Evolutionary conservation across 2,888 invertebrate species (phyloP), one percentile per base, ranked within the genome.

Genomic region (Platerodrilus igneus): DNA sequence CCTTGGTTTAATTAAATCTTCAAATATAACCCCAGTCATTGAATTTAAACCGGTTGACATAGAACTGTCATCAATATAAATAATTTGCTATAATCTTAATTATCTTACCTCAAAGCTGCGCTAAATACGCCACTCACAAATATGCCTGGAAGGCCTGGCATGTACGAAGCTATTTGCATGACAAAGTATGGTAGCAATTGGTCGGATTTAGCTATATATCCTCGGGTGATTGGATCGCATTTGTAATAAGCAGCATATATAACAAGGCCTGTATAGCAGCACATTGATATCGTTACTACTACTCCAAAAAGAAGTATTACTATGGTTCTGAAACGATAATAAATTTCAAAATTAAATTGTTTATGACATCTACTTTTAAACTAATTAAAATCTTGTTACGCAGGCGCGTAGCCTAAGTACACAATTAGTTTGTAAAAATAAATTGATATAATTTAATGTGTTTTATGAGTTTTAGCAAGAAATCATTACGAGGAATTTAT

Each of bases 81-180:
- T 23, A 9, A 5, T 23, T n/a, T 5, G 7, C 4, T 23, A n/a
- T 9, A 23, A n/a, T 23, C 6, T 15, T 4, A 18, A 34, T 13
- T 23, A 2, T 14, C 29, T 51, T 70, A 83, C 84, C 89, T 89
- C 43, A 90, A 70, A 14, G 89, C 86, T 6, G 88, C 90, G 64
- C 88, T 88, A 60, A 90, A 90, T 0, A 90, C 82, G n/a, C 88
- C 86, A 32, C 89, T 86, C 51, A 89, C 81, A 59, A 90, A 89
- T 25, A 91, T 74, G 0, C 90, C 90, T 0, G 89, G 85, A 7
- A 91, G 65, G 0, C 89, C 90, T 0, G 86, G 86, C 41, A 85
- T 74, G 7, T 76, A 66, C 0, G 78, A 76, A 1, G 86, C 76
- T 40, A 83, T 78, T 29, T 86, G 82, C 86, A 89, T 86, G 17